Evolutionary conservation across 53 echinoderm and acorn worm genomes (phyloP).

Genomic region (Temnopleurus reevesii): DNA sequence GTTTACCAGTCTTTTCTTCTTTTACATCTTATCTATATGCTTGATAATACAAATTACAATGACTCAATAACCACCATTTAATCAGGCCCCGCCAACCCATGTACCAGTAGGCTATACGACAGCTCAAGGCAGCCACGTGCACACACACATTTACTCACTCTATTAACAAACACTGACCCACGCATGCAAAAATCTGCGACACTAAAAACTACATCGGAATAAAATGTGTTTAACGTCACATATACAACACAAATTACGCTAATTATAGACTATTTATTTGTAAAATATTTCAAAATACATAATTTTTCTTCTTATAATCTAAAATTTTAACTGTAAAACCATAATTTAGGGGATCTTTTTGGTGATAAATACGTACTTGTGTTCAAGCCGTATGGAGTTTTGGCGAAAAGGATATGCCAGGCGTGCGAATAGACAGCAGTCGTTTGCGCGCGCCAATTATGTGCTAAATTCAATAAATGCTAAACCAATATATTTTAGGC

Average conservation of each 20-base stretch:
- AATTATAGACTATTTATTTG: neutral
- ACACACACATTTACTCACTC: too few relatives aligned
- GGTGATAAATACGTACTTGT: neutral
- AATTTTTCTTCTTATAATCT: neutral
- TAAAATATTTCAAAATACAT: neutral
- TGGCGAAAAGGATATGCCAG: neutral
- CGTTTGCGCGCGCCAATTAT: neutral
- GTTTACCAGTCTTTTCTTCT: too few relatives aligned
- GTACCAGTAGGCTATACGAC: too few relatives aligned
- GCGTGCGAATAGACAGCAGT: neutral
- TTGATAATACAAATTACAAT: too few relatives aligned
- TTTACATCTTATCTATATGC: too few relatives aligned
- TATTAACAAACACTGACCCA: too few relatives aligned
- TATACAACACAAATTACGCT: neutral
- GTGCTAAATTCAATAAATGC: neutral
- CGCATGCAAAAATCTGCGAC: too few relatives aligned
- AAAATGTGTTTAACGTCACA: neutral
- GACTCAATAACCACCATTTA: too few relatives aligned
- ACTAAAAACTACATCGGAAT: neutral
- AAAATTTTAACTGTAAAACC: too few relatives aligned
- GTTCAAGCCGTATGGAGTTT: conserved; percentile 30
- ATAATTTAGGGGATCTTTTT: neutral
- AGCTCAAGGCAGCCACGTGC: too few relatives aligned
- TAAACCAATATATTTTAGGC: too few relatives aligned
- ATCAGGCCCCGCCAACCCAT: too few relatives aligned